Conservation (phyloP, 2,113 vertebrate species). For the Phyllostomus hastatus region DNA sequence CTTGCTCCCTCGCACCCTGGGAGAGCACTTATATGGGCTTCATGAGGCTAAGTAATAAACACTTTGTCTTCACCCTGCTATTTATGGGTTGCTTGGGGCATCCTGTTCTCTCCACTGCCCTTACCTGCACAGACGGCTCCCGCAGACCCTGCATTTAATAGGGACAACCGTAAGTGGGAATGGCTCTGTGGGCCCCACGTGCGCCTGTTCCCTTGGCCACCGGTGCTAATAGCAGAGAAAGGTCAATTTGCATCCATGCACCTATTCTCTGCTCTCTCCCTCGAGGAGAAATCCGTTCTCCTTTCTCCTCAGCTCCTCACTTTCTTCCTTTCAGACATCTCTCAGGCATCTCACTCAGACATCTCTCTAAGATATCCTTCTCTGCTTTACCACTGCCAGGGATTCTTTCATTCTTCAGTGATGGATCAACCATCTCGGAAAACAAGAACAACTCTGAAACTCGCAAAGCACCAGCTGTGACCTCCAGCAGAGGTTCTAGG, state of each 20-base stretch:
- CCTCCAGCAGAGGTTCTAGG: neutral
- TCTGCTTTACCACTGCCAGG: neutral
- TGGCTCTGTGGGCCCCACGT: conserved; percentile 66
- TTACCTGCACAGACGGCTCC: conserved; percentile 81
- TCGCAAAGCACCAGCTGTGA: neutral
- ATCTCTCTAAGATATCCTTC: neutral
- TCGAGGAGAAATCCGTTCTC: conserved; percentile 51
- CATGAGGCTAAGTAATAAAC: conserved; percentile 83
- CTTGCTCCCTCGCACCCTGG: conserved; percentile 66
- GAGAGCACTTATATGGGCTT: conserved; percentile 79
- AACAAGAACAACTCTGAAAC: neutral
- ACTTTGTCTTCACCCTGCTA: conserved; percentile 85
- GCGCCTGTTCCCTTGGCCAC: conserved; percentile 52
- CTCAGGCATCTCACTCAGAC: conserved; percentile 4
- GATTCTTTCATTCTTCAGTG: neutral
- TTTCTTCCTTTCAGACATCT: conserved; percentile 56
- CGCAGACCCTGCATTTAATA: conserved; percentile 74
- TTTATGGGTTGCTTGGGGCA: conserved; percentile 86
- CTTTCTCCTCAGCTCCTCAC: neutral
- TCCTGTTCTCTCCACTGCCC: conserved; percentile 78
- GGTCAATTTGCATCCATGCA: conserved; percentile 49
- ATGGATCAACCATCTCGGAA: neutral
- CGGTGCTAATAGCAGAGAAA: conserved; percentile 67
- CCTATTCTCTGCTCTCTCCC: conserved; percentile 65
- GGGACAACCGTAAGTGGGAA: conserved; percentile 79